phyloP scores from a whole-genome alignment of 2,797 vertebrate genomes.

The Clarias laeviceps region DNA sequence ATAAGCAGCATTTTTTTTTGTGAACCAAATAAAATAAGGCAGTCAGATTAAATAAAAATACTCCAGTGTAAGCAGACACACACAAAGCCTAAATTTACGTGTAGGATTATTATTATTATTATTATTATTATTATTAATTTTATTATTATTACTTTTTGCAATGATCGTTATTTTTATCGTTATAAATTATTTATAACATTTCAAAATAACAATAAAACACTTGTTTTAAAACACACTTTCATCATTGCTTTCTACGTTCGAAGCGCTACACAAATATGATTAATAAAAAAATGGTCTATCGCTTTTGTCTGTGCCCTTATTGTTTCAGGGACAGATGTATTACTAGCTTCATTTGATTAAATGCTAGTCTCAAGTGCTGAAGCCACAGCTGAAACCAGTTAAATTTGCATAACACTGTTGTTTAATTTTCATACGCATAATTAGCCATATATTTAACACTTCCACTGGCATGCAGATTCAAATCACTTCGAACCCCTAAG shows the following conservation, averaged over 20 bases:
- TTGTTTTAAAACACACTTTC: not conserved
- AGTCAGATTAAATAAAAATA: not conserved
- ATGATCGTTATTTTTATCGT: constrained; percentile 10
- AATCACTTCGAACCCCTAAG: constrained; percentile 77
- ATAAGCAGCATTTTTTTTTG: not conserved
- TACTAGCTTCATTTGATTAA: constrained; percentile 90
- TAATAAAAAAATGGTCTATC: constrained; percentile 34
- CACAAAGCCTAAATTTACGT: not conserved
- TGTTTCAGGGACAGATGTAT: constrained; percentile 74
- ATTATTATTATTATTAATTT: not conserved
- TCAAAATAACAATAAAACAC: not conserved
- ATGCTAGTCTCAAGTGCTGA: constrained; percentile 87
- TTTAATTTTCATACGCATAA: constrained; percentile 99
- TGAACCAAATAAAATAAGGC: not conserved
- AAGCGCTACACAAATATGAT: constrained; percentile 37
- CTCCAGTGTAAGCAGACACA: not conserved
- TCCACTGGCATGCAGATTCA: constrained; percentile 80
- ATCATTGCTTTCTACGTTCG: constrained; percentile 15
- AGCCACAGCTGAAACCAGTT: constrained; percentile 88
- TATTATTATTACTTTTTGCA: not conserved
- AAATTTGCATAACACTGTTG: constrained; percentile 98
- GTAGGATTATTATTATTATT: not conserved
- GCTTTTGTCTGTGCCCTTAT: constrained; percentile 40
- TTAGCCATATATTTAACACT: constrained; percentile 99
- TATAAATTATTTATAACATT: constrained; percentile 7